Conservation (phyloP, 1,140 invertebrate species). For the Lordiphosa clarofinis region DNA sequence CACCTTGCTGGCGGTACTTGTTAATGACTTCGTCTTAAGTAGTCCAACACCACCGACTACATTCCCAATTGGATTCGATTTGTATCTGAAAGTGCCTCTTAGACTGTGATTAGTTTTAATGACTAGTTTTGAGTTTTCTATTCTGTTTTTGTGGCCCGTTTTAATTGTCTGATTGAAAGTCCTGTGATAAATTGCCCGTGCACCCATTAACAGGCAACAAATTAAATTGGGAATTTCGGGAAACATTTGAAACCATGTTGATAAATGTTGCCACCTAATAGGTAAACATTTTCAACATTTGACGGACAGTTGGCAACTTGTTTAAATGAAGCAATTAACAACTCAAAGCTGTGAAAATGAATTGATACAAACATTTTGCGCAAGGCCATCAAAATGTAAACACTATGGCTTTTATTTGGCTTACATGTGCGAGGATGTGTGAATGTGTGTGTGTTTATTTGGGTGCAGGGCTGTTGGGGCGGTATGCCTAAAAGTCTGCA, state of each 20-base stretch:
- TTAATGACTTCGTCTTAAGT: constrained; percentile 74
- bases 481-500: constrained; percentile 54
- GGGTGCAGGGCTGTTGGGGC: constrained; percentile 8
- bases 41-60: constrained; percentile 37
- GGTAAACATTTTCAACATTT: constrained; percentile 31
- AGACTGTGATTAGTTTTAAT: constrained; percentile 73
- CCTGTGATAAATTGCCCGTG: constrained; percentile 42
- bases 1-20: constrained; percentile 31
- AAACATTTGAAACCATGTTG: constrained; percentile 24
- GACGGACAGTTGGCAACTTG: constrained; percentile 49
- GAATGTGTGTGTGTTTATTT: constrained; percentile 9
- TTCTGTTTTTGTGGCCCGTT: constrained; percentile 1
- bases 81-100: constrained; percentile 70
- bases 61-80: constrained; percentile 58
- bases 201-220: constrained; percentile 6
- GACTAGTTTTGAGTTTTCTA: constrained; percentile 45
- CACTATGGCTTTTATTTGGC: constrained; percentile 38
- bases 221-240: constrained; percentile 50
- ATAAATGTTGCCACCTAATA: constrained; percentile 68
- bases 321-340: constrained; percentile 77
- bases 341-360: constrained; percentile 47
- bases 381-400: constrained; percentile 66
- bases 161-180: constrained; percentile 3
- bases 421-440: constrained; percentile 9
- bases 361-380: constrained; percentile 68